A percentile compares a stretch with the other conserved stretches of the same genome.
Evolutionary conservation across 2,888 invertebrate genomes (phyloP).

Genomic region (Bedellia somnulentella): DNA sequence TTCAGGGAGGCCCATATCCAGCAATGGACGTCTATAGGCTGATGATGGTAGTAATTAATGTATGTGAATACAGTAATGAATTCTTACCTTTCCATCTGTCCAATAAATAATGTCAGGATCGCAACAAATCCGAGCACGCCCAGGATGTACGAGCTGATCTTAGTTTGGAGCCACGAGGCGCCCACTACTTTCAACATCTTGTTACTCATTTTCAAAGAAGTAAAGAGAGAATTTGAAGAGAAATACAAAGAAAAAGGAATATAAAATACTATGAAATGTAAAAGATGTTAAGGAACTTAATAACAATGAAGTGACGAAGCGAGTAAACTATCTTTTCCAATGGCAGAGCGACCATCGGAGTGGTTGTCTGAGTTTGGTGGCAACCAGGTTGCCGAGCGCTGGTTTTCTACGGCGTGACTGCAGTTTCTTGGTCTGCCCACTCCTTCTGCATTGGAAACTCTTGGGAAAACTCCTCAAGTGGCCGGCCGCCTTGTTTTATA

Average conservation of each 20-base stretch:
- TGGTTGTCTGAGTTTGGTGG: constrained; percentile 12
- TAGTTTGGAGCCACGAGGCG: constrained; percentile 76
- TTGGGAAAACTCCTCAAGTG: constrained; percentile 19
- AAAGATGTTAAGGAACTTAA: constrained; percentile 55
- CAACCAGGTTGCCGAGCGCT: constrained; percentile 8
- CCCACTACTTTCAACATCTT: constrained; percentile 78
- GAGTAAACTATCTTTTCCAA: constrained; percentile 48
- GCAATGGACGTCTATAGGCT: no score
- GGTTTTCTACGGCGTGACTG: constrained; percentile 27
- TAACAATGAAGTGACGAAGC: constrained; percentile 60
- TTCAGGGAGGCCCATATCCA: no score
- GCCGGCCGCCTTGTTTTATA: constrained; percentile 21
- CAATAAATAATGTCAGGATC: constrained; percentile 68
- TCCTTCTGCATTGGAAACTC: constrained; percentile 3
- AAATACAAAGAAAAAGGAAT: constrained; percentile 9
- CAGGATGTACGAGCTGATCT: constrained; percentile 72
- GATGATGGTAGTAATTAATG: no score
- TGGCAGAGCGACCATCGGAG: constrained; percentile 47
- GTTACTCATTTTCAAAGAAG: constrained; percentile 36
- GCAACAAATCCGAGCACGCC: constrained; percentile 68
- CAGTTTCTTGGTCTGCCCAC: constrained; percentile 19
- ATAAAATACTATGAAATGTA: constrained; percentile 42
- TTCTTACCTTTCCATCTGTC: constrained; percentile 69
- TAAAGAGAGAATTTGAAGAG: constrained; percentile 4
- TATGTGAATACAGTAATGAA: no score